Evolutionary conservation across 2,113 vertebrate genomes (phyloP).

Genomic region (Tetrao urogallus): DNA sequence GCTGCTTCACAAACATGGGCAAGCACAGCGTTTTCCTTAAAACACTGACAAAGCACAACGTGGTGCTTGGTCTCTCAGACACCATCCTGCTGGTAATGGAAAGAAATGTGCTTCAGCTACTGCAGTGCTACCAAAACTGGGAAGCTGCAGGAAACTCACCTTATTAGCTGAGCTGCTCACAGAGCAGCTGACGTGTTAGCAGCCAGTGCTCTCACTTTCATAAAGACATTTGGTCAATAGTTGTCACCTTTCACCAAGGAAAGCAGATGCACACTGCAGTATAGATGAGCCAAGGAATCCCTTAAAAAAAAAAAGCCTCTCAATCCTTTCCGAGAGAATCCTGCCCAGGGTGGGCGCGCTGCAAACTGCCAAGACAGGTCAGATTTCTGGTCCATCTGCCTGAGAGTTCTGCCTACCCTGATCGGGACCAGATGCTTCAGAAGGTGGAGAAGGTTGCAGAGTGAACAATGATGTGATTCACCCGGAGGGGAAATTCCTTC

Average conservation of each 20-base stretch:
- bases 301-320: background rate
- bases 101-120: background rate
- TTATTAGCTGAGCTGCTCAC: background rate
- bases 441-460: slow-evolving; percentile 19
- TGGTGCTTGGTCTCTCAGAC: background rate
- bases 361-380: background rate
- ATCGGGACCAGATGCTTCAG: slow-evolving; percentile 23
- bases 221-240: background rate
- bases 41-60: background rate
- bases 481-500: slow-evolving; percentile 63
- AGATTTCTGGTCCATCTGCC: background rate
- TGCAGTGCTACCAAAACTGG: background rate
- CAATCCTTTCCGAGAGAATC: background rate
- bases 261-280: background rate
- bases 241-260: background rate
- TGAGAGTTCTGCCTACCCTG: slow-evolving; percentile 30
- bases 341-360: background rate
- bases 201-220: background rate
- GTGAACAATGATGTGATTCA: slow-evolving; percentile 29
- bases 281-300: background rate
- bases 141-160: background rate
- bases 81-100: background rate
- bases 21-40: background rate
- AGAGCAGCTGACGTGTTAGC: background rate
- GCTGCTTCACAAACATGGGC: background rate